Conservation (phyloP, 1,140 invertebrate species). For the Philopotamus ludificatus region DNA sequence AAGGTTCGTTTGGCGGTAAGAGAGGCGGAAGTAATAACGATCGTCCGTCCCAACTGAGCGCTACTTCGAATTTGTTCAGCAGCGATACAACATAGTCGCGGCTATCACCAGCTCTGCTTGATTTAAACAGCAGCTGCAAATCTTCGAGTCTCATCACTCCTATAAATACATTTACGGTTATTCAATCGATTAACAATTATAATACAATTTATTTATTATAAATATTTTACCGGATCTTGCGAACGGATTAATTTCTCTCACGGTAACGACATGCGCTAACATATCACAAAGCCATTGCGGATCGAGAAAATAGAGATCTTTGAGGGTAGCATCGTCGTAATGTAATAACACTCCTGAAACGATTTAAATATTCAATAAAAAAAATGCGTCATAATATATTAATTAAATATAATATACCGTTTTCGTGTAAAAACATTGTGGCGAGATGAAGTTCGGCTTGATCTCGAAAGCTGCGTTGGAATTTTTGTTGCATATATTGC, state of each 20-base stretch:
- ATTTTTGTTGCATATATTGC: conserved; percentile 56
- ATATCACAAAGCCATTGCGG: conserved; percentile 99
- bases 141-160: conserved; percentile 92
- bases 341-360: conserved; percentile 85
- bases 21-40: conserved; percentile 90
- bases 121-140: conserved; percentile 91
- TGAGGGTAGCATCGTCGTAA: conserved; percentile 94
- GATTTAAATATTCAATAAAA: conserved; percentile 24
- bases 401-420: conserved; percentile 64
- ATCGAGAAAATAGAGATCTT: conserved; percentile 93
- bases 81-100: conserved; percentile 85
- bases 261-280: conserved; percentile 93
- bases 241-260: conserved; percentile 95
- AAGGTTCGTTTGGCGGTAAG: conserved; percentile 71
- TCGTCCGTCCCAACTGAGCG: conserved; percentile 92
- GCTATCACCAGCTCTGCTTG: conserved; percentile 75
- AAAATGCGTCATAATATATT: not conserved
- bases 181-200: not conserved
- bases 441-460: conserved; percentile 90
- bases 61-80: conserved; percentile 96
- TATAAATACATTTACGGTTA: conserved; percentile 40
- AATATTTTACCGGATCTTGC: conserved; percentile 67
- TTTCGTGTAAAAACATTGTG: conserved; percentile 95
- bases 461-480: conserved; percentile 78
- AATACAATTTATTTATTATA: conserved; percentile 9